Conservation (phyloP, 2,113 vertebrate genomes). For the Sigmodon hispidus region DNA sequence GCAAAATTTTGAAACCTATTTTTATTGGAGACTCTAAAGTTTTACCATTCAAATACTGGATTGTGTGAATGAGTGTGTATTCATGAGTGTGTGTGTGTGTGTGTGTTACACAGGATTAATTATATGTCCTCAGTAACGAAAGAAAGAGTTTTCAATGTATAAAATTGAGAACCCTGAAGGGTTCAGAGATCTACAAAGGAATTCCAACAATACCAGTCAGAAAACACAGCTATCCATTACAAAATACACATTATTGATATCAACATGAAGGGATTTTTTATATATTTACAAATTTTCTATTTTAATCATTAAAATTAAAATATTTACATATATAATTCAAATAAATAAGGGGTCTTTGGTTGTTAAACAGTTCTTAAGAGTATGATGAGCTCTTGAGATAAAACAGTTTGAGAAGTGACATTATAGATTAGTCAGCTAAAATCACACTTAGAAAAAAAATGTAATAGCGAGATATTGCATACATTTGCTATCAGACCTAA, state of each 20-base stretch:
- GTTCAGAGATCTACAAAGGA: not conserved
- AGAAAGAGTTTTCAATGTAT: slow-evolving; percentile 2
- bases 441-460: not conserved
- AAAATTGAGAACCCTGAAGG: not conserved
- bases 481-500: slow-evolving; percentile 2
- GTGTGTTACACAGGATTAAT: not conserved
- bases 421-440: not conserved
- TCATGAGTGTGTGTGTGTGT: not conserved
- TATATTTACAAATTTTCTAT: not conserved
- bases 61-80: not conserved
- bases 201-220: not conserved
- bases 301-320: slow-evolving; percentile 42
- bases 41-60: not conserved
- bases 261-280: not conserved
- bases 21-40: not conserved
- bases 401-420: not conserved
- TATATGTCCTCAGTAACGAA: not conserved
- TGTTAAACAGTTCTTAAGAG: not conserved
- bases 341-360: not conserved
- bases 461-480: not conserved
- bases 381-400: not conserved
- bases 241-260: not conserved
- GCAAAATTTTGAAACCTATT: slow-evolving; percentile 16
- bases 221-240: slow-evolving; percentile 14
- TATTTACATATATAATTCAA: not conserved